Evolutionary conservation across 2,888 invertebrate species (phyloP), one percentile per base, ranked within the genome.

Genomic region (Tethea ocularis): DNA sequence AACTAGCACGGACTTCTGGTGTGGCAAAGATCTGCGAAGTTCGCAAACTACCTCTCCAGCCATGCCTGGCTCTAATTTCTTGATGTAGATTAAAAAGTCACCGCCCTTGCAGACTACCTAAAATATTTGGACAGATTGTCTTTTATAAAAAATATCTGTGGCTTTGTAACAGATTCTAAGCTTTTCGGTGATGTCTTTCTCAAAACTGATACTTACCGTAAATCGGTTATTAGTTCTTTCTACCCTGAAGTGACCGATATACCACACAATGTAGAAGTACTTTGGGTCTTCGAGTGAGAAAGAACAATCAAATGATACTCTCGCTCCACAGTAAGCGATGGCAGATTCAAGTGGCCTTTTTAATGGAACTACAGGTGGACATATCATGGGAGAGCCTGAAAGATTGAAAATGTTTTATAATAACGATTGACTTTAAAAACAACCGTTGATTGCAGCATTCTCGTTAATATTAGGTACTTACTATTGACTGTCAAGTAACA

Each of bases 191-290:
- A n/a, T n/a, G n/a, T n/a, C 23, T 23, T 13, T 13, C 29, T n/a
- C 38, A 20, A 46, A 20, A 1, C 17, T 15, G 52, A 17, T 57
- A 75, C 79, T 78, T 65, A 82, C 82, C 17, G 65, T 58, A 61
- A 80, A 82, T n/a, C 67, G 66, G 23, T 70, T 75, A 61, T 75
- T 78, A 20, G 73, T 75, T 1, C 79, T 67, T 56, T 77, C 74
- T 0, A 80, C 71, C 61, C 63, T 72, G 26, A 68, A 74, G 33
- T 62, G 69, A 0, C 80, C 80, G 17, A 80, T 59, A 36, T 74
- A 67, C 82, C 82, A 82, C 4, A 78, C 71, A 0, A 76, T 77
- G 33, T 66, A 77, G 59, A 63, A 76, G 58, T 69, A 75, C 26
- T 59, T 61, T 0, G 66, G 52, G 17, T 77, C 69, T 8, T 62